Evolutionary conservation across 2,797 vertebrate species (phyloP).

Genomic region (Acanthiza pusilla): DNA sequence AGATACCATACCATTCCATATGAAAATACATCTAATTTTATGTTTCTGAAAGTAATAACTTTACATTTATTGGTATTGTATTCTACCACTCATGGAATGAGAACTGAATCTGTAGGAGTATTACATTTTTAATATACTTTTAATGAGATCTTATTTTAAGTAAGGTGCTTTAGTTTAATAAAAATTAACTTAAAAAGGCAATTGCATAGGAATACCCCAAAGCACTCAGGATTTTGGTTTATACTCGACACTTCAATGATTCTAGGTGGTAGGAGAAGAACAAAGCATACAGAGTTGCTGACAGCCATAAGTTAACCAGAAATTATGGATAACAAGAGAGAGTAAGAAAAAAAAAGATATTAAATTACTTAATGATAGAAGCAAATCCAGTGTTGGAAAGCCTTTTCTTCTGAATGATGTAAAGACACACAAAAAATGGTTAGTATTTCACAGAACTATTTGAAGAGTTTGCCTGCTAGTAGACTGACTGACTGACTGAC

Average conservation of each 20-base stretch:
- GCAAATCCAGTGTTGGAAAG: not conserved
- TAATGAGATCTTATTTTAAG: slow-evolving; percentile 13
- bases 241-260: not conserved
- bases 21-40: not conserved
- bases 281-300: not conserved
- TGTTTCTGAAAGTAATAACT: not conserved
- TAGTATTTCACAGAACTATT: not conserved
- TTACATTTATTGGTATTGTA: not conserved
- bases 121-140: not conserved
- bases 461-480: not conserved
- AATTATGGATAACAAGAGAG: not conserved
- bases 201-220: not conserved
- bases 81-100: not conserved
- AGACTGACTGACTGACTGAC: not conserved
- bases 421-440: not conserved
- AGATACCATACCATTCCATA: not conserved
- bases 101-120: not conserved
- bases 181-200: not conserved
- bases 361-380: not conserved
- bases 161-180: not conserved
- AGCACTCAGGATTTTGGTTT: not conserved
- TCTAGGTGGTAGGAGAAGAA: not conserved
- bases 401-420: not conserved
- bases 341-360: not conserved
- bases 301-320: not conserved